Base-by-base conservation (phyloP, 1,140 invertebrate genomes). In the Gonioctena quinquepunctata region DNA sequence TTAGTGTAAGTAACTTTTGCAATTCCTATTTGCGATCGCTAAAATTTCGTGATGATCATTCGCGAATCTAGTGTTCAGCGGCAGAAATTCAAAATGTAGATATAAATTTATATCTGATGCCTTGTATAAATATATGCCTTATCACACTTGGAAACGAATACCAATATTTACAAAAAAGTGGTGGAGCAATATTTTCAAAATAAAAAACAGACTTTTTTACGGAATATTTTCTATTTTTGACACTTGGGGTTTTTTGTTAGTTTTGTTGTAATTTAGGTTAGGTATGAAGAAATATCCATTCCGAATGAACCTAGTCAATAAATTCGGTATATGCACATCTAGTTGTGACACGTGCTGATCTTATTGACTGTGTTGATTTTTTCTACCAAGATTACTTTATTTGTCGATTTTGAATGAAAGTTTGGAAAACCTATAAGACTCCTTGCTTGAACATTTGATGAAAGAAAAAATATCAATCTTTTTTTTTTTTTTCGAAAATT, bases 1-100 rank as follows among this genome's bases (percentile, higher is more conserved):
- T 48, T 62, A 62, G 60, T 13, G 22, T 62, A 62, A 62, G 26
- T 19, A 62, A 42, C 60, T 62, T 62, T 21, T 16, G 25, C n/a
- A 60, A 23, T 27, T 25, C 25, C 25, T 16, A 33, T 62, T 27
- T 62, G 13, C 60, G 22, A 42, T 18, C 18, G 16, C 18, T 33
- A 13, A 27, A 33, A n/a, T 8, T 28, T 62, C 21, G 56, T 27
- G n/a, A 22, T 11, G 13, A 16, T 18, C 19, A 3, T 54, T 54
- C 21, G 11, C 21, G 11, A 22, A 22, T 42, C 16, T 8, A 54
- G 16, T 54, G 3, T 19, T 54, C 16, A 60, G 13, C 25, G 21
- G 18, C 25, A 16, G 8, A 13, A 2, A 27, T 25, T 60, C 11
- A 21, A 27, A 60, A 60, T 54, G 6, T 13, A 60, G 13, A 60